Base-by-base conservation (phyloP, 1,140 invertebrate genomes). In the Lanistes nyassanus region DNA sequence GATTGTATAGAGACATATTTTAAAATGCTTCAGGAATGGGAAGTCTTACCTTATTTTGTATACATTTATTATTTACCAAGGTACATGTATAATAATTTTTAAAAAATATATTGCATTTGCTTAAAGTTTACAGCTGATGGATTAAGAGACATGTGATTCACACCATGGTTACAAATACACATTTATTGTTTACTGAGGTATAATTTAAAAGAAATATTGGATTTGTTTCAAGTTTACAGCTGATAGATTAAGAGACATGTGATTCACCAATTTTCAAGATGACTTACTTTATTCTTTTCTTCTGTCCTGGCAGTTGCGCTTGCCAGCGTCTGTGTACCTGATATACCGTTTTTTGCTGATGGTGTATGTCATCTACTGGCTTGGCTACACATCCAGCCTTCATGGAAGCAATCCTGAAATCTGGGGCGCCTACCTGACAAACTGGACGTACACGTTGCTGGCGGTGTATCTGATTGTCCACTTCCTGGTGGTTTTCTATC, bases 361-460 rank as follows among this genome's bases (percentile, higher is more conserved):
- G n/a, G 74, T 72, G 0, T 84, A 84, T 55, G 70, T 75, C 21
- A 71, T 80, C 69, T 74, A 74, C 53, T 83, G 80, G 80, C 71
- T 84, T 0, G 75, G 77, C 19, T 78, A 77, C 42, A 81, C 74
- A 11, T 69, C 75, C 19, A 29, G 6, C 26, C 13, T 42, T 1
- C 72, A 55, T 23, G 39, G 51, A 13, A 29, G 29, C 1, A 21
- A 39, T 5, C 29, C 23, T 19, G 65, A 77, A 74, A 51, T 70
- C 11, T 81, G 78, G 76, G 55, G 76, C 11, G 80, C 81, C 13
- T 86, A 78, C 55, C 74, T 86, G 39, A 86, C 85, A 47, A 81
- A 79, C 37, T 86, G 85, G 85, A 85, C 85, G 16, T 86, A 84
- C 74, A 66, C 78, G 39, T 37, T 82, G 39, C 77, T 86, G 58